These are phyloP conservation scores for Gouania willdenowi DNA, from an alignment of 2,797 vertebrate species.

Conservation along the genomic window DNA sequence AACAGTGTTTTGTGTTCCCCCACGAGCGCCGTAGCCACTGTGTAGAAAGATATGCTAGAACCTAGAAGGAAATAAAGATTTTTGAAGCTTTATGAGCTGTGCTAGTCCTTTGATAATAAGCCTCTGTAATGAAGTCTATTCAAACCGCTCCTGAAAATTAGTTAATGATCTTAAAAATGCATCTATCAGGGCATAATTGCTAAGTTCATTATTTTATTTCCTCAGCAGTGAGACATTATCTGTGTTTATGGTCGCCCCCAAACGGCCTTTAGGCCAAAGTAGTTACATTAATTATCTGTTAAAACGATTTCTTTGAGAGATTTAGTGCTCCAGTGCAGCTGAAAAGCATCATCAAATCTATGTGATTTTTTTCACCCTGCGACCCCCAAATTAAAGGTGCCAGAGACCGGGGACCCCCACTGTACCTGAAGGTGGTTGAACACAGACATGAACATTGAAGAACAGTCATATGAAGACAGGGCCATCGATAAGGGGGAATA, in stretches of 20 bases:
- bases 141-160: constrained; percentile 1
- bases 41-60: constrained; percentile 8
- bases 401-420: no score
- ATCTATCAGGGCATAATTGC: background rate
- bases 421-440: no score
- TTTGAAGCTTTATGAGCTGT: constrained; percentile 14
- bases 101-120: constrained; percentile 3
- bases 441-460: no score
- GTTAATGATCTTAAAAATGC: background rate
- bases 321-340: background rate
- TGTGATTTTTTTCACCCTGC: no score
- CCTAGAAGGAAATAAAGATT: background rate
- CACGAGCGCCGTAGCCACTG: background rate
- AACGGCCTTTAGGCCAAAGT: constrained; percentile 7
- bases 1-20: constrained; percentile 22
- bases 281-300: constrained; percentile 27
- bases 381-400: no score
- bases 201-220: constrained; percentile 2
- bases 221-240: constrained; percentile 1
- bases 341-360: background rate
- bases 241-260: constrained; percentile 6
- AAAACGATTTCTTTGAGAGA: constrained; percentile 7
- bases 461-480: no score
- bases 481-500: no score
- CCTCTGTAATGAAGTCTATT: constrained; percentile 7